A percentile compares a stretch with the other conserved stretches of the same genome.
Conservation (phyloP, 2,797 vertebrate species). For the Schizopygopsis malacanthus region DNA sequence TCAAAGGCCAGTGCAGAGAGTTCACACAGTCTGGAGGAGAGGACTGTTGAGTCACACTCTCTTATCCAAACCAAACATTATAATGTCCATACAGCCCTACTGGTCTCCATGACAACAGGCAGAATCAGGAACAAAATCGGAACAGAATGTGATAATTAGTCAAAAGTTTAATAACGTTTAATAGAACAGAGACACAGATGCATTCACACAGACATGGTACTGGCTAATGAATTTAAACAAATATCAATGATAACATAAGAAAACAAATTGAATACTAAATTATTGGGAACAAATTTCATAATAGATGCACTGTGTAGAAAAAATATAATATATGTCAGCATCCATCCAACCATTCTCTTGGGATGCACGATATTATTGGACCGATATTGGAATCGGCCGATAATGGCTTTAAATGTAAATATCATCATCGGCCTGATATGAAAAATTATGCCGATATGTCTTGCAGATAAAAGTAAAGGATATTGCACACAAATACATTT, state of each 20-base stretch:
- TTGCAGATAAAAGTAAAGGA: no score
- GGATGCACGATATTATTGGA: no score
- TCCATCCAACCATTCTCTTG: background rate
- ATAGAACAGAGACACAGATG: background rate
- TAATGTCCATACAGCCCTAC: constrained; percentile 23
- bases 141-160: constrained; percentile 39
- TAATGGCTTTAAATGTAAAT: no score
- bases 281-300: background rate
- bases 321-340: background rate
- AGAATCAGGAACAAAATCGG: constrained; percentile 33
- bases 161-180: constrained; percentile 21
- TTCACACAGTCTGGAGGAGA: constrained; percentile 23
- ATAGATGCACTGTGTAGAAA: background rate
- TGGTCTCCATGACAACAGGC: constrained; percentile 54
- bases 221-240: background rate
- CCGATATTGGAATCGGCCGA: no score
- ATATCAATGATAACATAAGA: background rate
- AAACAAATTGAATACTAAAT: background rate
- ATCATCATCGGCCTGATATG: no score
- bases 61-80: constrained; percentile 24
- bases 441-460: no score
- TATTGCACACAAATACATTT: no score
- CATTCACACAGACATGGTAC: background rate
- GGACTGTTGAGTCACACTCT: constrained; percentile 44
- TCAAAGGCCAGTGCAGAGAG: constrained; percentile 19